A percentile compares a stretch with the other conserved stretches of the same genome.
Evolutionary conservation across 2,888 invertebrate species (phyloP).

Genomic region (Psylliodes chrysocephalus): DNA sequence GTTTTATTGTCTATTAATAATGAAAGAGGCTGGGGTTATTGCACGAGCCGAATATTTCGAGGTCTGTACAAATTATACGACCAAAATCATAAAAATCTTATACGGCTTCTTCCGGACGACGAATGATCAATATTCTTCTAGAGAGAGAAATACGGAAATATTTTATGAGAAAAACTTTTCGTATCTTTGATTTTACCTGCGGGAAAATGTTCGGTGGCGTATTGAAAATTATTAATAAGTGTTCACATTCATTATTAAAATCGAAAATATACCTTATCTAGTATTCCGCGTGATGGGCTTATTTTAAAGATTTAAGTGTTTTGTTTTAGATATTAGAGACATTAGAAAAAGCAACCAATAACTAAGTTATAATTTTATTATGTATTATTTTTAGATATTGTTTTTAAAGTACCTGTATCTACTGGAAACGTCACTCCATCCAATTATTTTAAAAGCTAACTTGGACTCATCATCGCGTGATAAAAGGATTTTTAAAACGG

Average conservation of each 20-base stretch:
- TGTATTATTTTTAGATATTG: too few species aligned
- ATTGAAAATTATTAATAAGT: conserved; percentile 7
- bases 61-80: conserved; percentile 29
- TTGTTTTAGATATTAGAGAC: too few species aligned
- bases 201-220: not conserved
- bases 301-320: too few species aligned
- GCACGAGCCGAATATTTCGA: conserved; percentile 15
- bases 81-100: conserved; percentile 26
- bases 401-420: too few species aligned
- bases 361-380: too few species aligned
- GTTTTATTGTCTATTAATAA: conserved; percentile 36
- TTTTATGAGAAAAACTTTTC: conserved; percentile 17
- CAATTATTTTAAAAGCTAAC: too few species aligned
- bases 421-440: too few species aligned
- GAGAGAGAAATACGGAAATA: conserved; percentile 1
- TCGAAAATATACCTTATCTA: too few species aligned
- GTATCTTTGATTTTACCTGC: not conserved
- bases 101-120: conserved; percentile 4
- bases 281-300: too few species aligned
- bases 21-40: conserved; percentile 20
- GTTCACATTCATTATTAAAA: not conserved
- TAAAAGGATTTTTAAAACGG: too few species aligned
- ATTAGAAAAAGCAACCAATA: too few species aligned
- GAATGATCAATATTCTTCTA: conserved; percentile 17
- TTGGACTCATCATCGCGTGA: too few species aligned